Evolutionary conservation across 2,888 invertebrate species (phyloP).

Genomic region (Hypercompe scribonia): DNA sequence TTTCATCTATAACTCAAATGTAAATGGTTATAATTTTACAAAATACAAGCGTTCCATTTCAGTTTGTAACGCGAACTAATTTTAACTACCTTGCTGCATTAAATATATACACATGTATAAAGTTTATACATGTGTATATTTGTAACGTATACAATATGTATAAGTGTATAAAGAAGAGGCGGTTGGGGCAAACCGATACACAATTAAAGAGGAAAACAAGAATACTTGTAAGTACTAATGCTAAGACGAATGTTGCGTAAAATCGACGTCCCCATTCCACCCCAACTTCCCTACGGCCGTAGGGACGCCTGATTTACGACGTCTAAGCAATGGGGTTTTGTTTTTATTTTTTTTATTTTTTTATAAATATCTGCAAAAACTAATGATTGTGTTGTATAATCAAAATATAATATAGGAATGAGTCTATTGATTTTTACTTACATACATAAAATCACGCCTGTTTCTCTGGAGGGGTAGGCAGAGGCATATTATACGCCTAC

Average conservation of each 20-base stretch:
- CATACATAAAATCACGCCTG: too few relatives aligned
- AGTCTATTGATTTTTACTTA: too few relatives aligned
- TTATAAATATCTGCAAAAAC: constrained; percentile 26
- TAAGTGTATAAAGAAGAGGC: constrained; percentile 42
- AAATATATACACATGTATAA: background rate
- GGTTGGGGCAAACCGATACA: constrained; percentile 77
- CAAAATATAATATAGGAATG: too few relatives aligned
- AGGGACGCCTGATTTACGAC: constrained; percentile 84
- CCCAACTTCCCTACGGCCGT: constrained; percentile 59
- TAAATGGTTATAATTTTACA: background rate
- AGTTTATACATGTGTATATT: background rate
- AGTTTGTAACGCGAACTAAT: background rate
- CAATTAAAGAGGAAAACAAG: constrained; percentile 85
- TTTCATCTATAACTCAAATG: background rate
- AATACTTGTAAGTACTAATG: constrained; percentile 81
- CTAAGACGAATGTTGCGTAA: constrained; percentile 86
- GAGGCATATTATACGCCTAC: too few relatives aligned
- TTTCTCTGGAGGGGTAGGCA: too few relatives aligned
- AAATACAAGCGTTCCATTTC: background rate
- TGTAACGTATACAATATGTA: constrained; percentile 4
- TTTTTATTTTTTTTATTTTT: constrained; percentile 66
- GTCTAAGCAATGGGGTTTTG: constrained; percentile 66
- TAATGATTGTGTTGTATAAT: background rate
- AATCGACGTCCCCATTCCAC: constrained; percentile 75
- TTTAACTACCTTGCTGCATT: background rate